Percentiles rank a stretch among this genome's conserved stretches.
Evolutionary conservation across 2,888 invertebrate species (phyloP).

Genomic region (Amblyjoppa fuscipennis): DNA sequence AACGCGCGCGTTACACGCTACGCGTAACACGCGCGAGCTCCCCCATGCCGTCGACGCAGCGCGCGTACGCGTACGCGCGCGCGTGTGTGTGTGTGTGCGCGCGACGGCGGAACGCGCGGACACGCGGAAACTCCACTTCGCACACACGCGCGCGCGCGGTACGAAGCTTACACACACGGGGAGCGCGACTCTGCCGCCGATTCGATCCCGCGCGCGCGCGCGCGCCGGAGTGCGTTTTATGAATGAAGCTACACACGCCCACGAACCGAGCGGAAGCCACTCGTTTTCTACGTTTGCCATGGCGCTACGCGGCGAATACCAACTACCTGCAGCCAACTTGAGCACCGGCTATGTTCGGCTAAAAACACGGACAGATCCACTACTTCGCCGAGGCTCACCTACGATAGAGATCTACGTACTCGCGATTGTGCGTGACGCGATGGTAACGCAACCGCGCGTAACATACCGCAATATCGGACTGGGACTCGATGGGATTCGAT

Average conservation of each 20-base stretch:
- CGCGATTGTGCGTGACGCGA: constrained; percentile 16
- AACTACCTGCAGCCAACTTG: constrained; percentile 62
- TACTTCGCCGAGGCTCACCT: neutral
- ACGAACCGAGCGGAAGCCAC: constrained; percentile 72
- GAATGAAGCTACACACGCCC: constrained; percentile 74
- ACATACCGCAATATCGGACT: constrained; percentile 30
- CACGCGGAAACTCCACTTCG: neutral
- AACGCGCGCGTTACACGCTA: constrained; percentile 62
- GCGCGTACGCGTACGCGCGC: neutral
- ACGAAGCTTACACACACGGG: neutral
- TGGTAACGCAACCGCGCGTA: neutral
- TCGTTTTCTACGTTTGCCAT: constrained; percentile 73
- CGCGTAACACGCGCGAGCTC: constrained; percentile 31
- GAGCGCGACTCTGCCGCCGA: constrained; percentile 44
- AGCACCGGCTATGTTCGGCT: constrained; percentile 20
- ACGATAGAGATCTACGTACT: neutral
- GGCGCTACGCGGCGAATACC: constrained; percentile 72
- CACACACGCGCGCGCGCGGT: neutral
- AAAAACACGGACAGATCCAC: neutral
- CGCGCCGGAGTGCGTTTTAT: constrained; percentile 73
- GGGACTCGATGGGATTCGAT: neutral
- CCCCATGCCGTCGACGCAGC: too few species aligned
- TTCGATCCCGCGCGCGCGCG: constrained; percentile 71
- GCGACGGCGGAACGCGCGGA: neutral
- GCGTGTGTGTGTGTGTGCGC: neutral